Percentiles rank a stretch among this genome's conserved stretches.
Conservation (phyloP, 2,888 invertebrate genomes). For the Acrocera orbiculus region DNA sequence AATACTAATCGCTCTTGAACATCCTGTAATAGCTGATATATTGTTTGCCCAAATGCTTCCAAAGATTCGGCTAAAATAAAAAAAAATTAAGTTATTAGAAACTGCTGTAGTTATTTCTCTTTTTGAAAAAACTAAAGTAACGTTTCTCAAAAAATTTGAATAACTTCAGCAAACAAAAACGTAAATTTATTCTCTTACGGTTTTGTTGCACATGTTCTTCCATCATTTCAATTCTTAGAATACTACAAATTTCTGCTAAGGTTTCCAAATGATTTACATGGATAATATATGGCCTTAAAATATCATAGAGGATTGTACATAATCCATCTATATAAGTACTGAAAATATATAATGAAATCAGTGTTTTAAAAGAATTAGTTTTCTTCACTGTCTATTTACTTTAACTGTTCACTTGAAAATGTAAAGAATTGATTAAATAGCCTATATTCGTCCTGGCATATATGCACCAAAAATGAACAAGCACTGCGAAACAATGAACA, state of each 20-base stretch:
- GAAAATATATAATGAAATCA: not conserved
- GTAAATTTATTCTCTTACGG: slow-evolving; percentile 36
- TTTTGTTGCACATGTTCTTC: slow-evolving; percentile 78
- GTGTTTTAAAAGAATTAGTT: not conserved
- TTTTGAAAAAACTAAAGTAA: slow-evolving; percentile 1
- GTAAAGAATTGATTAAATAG: slow-evolving; percentile 83
- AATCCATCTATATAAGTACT: slow-evolving; percentile 69
- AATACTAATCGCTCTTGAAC: slow-evolving; percentile 93
- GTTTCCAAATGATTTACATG: slow-evolving; percentile 96
- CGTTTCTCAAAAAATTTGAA: not conserved
- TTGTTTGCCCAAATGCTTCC: slow-evolving; percentile 56
- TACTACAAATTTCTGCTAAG: slow-evolving; percentile 87
- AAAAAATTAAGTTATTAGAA: not conserved
- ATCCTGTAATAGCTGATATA: slow-evolving; percentile 75
- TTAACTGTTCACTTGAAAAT: slow-evolving; percentile 43
- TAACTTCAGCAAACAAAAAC: slow-evolving; percentile 4
- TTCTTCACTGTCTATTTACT: slow-evolving; percentile 34
- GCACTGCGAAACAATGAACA: slow-evolving; percentile 74
- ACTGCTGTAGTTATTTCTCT: slow-evolving; percentile 1
- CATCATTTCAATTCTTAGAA: slow-evolving; percentile 76
- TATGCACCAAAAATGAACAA: slow-evolving; percentile 77
- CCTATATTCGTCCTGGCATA: slow-evolving; percentile 87
- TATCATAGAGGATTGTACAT: slow-evolving; percentile 80
- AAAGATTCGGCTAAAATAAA: slow-evolving; percentile 43
- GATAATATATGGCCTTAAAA: slow-evolving; percentile 80